Conservation (phyloP, 2,797 vertebrate genomes). For the Danio kyathit region DNA sequence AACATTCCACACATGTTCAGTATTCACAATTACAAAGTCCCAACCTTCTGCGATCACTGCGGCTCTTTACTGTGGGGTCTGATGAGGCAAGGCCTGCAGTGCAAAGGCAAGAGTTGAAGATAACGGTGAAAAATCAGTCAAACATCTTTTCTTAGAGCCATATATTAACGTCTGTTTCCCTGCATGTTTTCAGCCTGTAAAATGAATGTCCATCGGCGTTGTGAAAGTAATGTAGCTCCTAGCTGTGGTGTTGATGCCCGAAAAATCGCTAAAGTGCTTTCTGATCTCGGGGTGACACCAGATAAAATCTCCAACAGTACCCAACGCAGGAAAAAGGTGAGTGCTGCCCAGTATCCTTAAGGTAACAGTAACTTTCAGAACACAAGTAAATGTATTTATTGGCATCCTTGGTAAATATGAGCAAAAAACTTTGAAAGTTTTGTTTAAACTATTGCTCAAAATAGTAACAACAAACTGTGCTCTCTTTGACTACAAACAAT, state of each 20-base stretch:
- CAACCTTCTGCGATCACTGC: conserved; percentile 98
- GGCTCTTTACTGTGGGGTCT: conserved; percentile 98
- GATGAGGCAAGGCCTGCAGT: conserved; percentile 96
- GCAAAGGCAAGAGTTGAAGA: conserved; percentile 85
- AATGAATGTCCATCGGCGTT: conserved; percentile 98
- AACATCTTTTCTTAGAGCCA: background rate
- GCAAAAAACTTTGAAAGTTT: too few species aligned
- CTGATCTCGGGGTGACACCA: conserved; percentile 97
- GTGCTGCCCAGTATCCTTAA: background rate
- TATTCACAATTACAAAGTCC: conserved; percentile 99
- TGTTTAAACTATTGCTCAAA: background rate
- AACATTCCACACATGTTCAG: conserved; percentile 99
- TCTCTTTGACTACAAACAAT: too few species aligned
- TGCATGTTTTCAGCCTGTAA: conserved; percentile 87
- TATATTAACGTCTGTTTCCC: background rate
- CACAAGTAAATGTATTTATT: background rate
- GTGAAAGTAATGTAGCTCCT: conserved; percentile 96
- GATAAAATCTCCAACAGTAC: conserved; percentile 98
- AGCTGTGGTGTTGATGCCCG: conserved; percentile 98
- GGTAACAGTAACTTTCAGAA: conserved; percentile 14
- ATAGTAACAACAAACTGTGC: background rate
- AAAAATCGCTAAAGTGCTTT: conserved; percentile 96
- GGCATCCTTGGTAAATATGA: too few species aligned
- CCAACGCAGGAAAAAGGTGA: conserved; percentile 96
- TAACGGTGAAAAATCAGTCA: background rate